A percentile compares a stretch with the other conserved stretches of the same genome.
Evolutionary conservation across 2,113 vertebrate genomes (phyloP).

Genomic region (Phalacrocorax carbo): DNA sequence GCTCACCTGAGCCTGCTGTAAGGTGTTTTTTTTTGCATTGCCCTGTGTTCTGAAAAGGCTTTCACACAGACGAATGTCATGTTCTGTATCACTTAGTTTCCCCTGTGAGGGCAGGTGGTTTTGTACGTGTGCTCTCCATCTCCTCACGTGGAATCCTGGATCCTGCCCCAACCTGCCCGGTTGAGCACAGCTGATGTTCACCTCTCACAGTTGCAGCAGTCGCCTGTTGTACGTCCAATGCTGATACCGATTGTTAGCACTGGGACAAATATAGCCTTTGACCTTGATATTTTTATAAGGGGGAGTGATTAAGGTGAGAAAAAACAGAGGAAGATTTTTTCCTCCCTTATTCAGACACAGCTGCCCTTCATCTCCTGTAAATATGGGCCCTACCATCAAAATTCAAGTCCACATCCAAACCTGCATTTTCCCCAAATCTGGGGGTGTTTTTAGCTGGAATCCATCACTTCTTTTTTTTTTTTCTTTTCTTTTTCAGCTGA

Average conservation of each 20-base stretch:
- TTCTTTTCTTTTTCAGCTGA: not conserved
- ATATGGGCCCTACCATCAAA: not conserved
- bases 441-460: not conserved
- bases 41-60: not conserved
- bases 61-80: rapidly evolving
- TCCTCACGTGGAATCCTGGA: not conserved
- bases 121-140: not conserved
- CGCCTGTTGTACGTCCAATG: rapidly evolving
- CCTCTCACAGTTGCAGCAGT: rapidly evolving
- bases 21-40: not conserved
- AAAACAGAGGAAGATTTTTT: not conserved
- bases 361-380: not conserved
- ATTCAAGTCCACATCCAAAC: not conserved
- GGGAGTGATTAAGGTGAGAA: not conserved
- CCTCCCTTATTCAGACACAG: not conserved
- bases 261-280: not conserved
- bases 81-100: not conserved
- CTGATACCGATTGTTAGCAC: not conserved
- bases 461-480: not conserved
- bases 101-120: not conserved
- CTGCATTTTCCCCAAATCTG: not conserved
- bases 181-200: not conserved
- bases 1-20: not conserved
- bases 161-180: no score
- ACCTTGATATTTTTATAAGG: not conserved